Evolutionary conservation across 2,113 vertebrate species (phyloP), one percentile per base, ranked within the genome.

Genomic region (Fregata magnificens): DNA sequence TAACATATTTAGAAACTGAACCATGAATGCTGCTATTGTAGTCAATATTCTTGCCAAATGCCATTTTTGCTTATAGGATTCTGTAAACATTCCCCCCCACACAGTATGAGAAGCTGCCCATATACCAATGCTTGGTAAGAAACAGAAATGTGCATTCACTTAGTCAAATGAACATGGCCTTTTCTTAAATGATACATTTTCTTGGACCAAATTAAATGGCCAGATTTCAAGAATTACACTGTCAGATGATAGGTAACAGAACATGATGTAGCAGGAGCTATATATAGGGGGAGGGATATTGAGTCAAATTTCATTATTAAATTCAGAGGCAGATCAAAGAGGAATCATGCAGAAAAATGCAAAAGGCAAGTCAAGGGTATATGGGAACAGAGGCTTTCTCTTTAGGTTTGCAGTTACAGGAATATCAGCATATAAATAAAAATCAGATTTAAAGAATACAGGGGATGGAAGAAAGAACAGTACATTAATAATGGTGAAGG

Each of bases 121-220:
- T 79, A 82, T 47, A 69, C 61, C 87, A 62, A 1, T 22, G 59
- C 67, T 90, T 70, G 84, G 91, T 94, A 95, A 88, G 81, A 82
- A 96, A 85, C 86, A 96, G 66, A 95, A 97, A 97, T 88, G 87
- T 96, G 96, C 50, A 90, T 95, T 96, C 93, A 96, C 93, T 97
- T 97, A 97, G 74, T 58, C 81, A 96, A 94, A 91, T 66, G 86
- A 96, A 93, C 81, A 36, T 50, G 79, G 86, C 9, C 70, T 88
- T 95, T 84, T 90, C 62, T 85, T 82, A 96, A 95, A 95, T 70
- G 83, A 88, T 96, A 86, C 86, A 50, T 96, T 96, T 97, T 94
- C 93, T 97, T 96, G 89, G 95, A 93, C 70, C 62, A 96, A 93
- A 97, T 94, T 90, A 96, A 97, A 97, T 95, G 94, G 91, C 91